A percentile compares a stretch with the other conserved stretches of the same genome.
Conservation (phyloP, 2,797 vertebrate genomes). For the Galaxias olidus region DNA sequence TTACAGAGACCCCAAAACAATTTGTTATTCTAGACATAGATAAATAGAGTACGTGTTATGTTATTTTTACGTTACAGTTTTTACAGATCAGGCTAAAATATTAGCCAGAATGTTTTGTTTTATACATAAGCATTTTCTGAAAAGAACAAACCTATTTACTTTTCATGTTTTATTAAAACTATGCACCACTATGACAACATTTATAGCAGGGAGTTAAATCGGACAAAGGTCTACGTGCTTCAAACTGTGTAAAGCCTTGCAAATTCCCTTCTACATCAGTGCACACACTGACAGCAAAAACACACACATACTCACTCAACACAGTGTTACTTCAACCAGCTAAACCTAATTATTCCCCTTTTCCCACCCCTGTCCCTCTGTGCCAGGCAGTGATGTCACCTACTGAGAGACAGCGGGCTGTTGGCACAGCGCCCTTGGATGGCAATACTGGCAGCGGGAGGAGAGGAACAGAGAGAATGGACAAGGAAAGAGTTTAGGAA, state of each 20-base stretch:
- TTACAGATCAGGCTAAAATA: background rate
- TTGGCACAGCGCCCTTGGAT: slow-evolving; percentile 62
- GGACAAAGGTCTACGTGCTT: slow-evolving; percentile 55
- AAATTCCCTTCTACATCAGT: slow-evolving; percentile 57
- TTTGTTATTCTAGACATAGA: too few relatives aligned
- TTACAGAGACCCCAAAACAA: slow-evolving; percentile 26
- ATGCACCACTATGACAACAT: too few relatives aligned
- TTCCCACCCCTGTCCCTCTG: slow-evolving; percentile 49
- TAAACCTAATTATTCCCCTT: slow-evolving; percentile 74
- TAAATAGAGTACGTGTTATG: slow-evolving; percentile 23
- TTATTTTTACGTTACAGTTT: slow-evolving; percentile 1
- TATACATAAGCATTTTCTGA: too few relatives aligned
- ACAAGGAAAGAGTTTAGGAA: slow-evolving; percentile 6
- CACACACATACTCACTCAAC: slow-evolving; percentile 38
- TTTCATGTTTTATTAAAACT: too few relatives aligned
- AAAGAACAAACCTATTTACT: too few relatives aligned
- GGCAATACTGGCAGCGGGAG: slow-evolving; percentile 39
- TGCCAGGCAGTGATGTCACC: slow-evolving; percentile 80
- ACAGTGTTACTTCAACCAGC: slow-evolving; percentile 57
- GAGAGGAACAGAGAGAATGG: slow-evolving; percentile 17
- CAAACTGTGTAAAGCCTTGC: slow-evolving; percentile 51
- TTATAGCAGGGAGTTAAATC: background rate
- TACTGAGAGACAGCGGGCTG: slow-evolving; percentile 60
- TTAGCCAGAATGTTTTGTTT: too few relatives aligned
- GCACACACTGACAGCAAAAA: slow-evolving; percentile 35